phyloP scores from a whole-genome alignment of 2,113 vertebrate species.

The Entelurus aequoreus region DNA sequence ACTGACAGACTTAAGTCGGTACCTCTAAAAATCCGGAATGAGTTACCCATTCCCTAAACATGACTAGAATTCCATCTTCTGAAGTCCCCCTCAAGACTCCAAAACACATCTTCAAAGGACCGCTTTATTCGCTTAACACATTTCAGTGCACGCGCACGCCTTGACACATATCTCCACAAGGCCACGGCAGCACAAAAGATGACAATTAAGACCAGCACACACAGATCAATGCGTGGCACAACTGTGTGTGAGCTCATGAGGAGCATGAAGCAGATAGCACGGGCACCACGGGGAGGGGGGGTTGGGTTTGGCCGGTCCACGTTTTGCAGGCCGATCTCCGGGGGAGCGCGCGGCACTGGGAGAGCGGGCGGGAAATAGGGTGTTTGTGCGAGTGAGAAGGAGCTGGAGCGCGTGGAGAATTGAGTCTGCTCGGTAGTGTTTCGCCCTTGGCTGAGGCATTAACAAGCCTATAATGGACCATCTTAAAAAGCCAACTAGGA shows the following conservation, averaged over 20 bases:
- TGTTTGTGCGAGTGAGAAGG: constrained; percentile 34
- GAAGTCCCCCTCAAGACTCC: constrained; percentile 44
- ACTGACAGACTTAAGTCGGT: too few species aligned
- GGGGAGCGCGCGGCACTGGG: constrained; percentile 19
- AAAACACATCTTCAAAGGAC: constrained; percentile 60
- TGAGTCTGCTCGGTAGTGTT: constrained; percentile 68
- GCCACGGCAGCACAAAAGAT: constrained; percentile 20
- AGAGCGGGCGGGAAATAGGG: constrained; percentile 12
- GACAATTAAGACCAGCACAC: constrained; percentile 20
- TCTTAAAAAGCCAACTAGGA: constrained; percentile 78
- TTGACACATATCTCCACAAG: background rate
- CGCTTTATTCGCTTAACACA: constrained; percentile 54
- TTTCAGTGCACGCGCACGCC: constrained; percentile 22
- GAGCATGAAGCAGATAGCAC: constrained; percentile 29
- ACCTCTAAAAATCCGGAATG: too few species aligned
- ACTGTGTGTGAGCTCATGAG: constrained; percentile 39
- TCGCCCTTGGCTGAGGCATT: constrained; percentile 73
- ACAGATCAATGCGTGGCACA: constrained; percentile 42
- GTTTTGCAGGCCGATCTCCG: constrained; percentile 1
- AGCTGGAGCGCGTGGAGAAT: constrained; percentile 57
- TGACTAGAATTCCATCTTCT: constrained; percentile 49
- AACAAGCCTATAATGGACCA: constrained; percentile 79
- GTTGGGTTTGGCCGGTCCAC: background rate
- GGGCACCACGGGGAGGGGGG: background rate
- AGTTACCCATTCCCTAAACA: constrained; percentile 39